phyloP scores from a whole-genome alignment of 37 sponge, comb jelly and placozoan genomes.

The Halichondria panicea region DNA sequence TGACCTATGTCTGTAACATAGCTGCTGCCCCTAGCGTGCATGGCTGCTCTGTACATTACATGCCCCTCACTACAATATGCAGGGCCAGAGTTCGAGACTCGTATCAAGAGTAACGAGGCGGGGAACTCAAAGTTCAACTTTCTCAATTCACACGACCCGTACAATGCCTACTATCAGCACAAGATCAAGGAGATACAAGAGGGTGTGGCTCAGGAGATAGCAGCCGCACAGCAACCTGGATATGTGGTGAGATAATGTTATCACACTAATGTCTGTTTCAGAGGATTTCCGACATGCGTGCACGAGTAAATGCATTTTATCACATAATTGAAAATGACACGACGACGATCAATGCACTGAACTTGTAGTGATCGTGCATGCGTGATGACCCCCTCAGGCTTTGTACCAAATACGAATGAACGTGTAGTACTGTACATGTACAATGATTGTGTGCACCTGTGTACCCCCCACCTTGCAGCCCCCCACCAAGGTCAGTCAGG shows the following conservation, averaged over 20 bases:
- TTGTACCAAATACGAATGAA: too few species aligned
- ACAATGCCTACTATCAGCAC: slow-evolving; percentile 97
- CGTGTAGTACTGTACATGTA: not conserved
- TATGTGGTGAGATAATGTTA: slow-evolving; percentile 23
- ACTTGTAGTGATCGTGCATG: too few species aligned
- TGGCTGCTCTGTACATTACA: too few species aligned
- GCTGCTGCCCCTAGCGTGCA: too few species aligned
- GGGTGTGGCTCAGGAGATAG: slow-evolving; percentile 77
- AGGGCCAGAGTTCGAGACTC: slow-evolving; percentile 81
- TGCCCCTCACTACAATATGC: not conserved
- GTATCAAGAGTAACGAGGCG: slow-evolving; percentile 88
- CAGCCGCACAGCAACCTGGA: slow-evolving; percentile 34
- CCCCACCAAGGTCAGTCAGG: slow-evolving; percentile 21
- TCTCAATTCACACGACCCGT: slow-evolving; percentile 84
- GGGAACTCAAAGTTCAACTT: slow-evolving; percentile 98
- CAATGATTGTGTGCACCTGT: not conserved
- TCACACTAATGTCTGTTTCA: too few species aligned
- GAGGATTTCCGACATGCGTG: too few species aligned
- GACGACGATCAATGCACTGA: too few species aligned
- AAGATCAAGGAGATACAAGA: slow-evolving; percentile 93
- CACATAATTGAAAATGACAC: too few species aligned
- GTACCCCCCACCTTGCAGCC: not conserved
- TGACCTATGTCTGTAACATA: too few species aligned
- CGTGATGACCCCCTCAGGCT: too few species aligned
- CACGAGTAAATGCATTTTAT: too few species aligned